Evolutionary conservation across 2,797 vertebrate species (phyloP), one percentile per base, ranked within the genome.

Genomic region (Erethizon dorsatum): DNA sequence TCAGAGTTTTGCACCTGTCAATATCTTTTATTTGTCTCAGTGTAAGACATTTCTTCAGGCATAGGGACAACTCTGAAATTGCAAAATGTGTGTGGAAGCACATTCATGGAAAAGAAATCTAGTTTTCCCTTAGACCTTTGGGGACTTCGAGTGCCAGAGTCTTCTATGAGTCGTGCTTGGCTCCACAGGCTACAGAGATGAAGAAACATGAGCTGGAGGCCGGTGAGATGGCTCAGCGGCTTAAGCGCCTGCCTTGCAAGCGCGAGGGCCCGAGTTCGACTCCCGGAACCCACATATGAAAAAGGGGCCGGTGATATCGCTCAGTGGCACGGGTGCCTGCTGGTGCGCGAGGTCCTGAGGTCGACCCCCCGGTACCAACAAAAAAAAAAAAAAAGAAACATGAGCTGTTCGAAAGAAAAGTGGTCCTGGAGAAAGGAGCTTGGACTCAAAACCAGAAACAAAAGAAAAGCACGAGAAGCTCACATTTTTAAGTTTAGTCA

Each of bases 21-120:
- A 8, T 87, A 69, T 78, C 94, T 97, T 95, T 97, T 83, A 95
- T 91, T 80, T 91, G 84, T 45, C 80, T 94, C 79, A 22, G 1
- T 83, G 0, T 71, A 84, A 82, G 87, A 77, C 69, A 85, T 94
- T 97, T 94, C 95, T 96, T 73, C 54, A 91, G 92, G 84, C 75
- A 91, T n/a, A 56, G 1, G 24, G 80, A 95, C 90, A 94, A 47
- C 83, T 96, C 69, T 93, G 91, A 96, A 93, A 91, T 90, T 91
- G 79, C 73, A 94, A 61, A 96, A 50, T 84, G 47, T 67, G 89
- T 79, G 45, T 59, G 82, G 87, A 91, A 71, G 63, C 93, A 96
- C 90, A 75, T 57, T 96, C 2, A 1, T 59, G 73, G 86, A 92
- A 95, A 96, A 86, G 56, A 50, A 90, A 90, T 94, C 71, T 89